Percentiles rank a stretch among this genome's conserved stretches.
Conservation (phyloP, 2,113 vertebrate species). For the Dicerorhinus sumatrensis region DNA sequence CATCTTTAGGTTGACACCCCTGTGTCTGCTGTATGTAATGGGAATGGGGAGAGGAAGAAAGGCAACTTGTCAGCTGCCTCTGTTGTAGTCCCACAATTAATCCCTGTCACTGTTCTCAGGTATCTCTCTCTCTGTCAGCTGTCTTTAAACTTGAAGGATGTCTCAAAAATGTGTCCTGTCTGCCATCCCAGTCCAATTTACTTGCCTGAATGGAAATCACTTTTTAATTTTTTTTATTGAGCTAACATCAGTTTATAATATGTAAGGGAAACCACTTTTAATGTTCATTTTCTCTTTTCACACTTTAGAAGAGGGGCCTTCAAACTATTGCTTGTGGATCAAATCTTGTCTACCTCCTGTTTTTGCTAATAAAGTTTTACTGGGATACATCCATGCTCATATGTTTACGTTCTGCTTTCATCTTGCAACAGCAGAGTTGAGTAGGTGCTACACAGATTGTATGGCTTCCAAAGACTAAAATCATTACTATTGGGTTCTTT, state of each 20-base stretch:
- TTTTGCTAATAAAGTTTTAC: slow-evolving; percentile 17
- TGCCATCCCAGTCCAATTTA: not conserved
- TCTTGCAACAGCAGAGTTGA: not conserved
- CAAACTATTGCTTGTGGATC: not conserved
- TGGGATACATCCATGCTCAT: not conserved
- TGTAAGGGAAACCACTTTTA: not conserved
- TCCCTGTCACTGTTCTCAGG: not conserved
- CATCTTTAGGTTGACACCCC: not conserved
- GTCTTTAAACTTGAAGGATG: not conserved
- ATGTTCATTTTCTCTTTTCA: not conserved
- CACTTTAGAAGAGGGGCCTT: not conserved
- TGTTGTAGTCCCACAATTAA: not conserved
- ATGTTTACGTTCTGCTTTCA: not conserved
- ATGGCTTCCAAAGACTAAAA: not conserved
- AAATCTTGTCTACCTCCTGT: not conserved
- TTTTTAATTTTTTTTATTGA: no score
- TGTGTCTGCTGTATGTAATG: not conserved
- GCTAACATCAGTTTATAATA: no score
- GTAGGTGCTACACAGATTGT: not conserved
- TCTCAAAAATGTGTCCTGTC: not conserved
- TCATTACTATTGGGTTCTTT: not conserved
- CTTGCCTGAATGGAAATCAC: not conserved
- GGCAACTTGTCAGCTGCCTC: not conserved
- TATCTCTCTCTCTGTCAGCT: not conserved
- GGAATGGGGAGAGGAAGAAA: no score